These are phyloP conservation scores for Montipora foliosa DNA, from an alignment of 64 coral and sea anemone genomes.

Conservation along the genomic window DNA sequence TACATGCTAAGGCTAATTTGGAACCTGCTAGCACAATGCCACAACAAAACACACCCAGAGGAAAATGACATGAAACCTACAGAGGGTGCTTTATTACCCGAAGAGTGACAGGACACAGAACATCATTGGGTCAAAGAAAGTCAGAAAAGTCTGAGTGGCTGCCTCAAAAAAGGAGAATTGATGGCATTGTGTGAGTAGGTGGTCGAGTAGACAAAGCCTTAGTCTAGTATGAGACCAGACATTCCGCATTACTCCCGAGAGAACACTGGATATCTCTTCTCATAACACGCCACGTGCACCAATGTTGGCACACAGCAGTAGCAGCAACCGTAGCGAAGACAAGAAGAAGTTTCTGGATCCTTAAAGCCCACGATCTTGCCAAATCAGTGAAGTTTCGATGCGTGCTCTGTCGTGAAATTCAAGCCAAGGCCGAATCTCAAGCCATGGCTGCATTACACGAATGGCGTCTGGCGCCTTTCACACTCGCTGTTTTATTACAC, in stretches of 20 bases:
- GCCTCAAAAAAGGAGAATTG: conserved; percentile 23
- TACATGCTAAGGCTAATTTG: too few species aligned
- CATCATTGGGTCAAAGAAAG: conserved; percentile 1
- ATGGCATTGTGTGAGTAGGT: conserved; percentile 52
- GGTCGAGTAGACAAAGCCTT: conserved; percentile 51
- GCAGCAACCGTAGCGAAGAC: conserved; percentile 2
- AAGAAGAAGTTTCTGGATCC: too few species aligned
- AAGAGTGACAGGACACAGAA: conserved; percentile 19
- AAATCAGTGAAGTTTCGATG: too few species aligned
- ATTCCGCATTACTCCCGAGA: conserved; percentile 21
- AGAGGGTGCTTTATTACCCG: conserved; percentile 32
- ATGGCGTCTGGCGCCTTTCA: not conserved
- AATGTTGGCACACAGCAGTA: not conserved
- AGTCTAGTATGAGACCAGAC: conserved; percentile 58
- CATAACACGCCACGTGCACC: conserved; percentile 43
- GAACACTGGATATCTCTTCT: conserved; percentile 49
- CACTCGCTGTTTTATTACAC: too few species aligned
- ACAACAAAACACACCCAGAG: too few species aligned
- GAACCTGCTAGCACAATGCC: too few species aligned
- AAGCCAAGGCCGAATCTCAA: not conserved
- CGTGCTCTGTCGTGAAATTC: too few species aligned
- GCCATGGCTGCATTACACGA: conserved; percentile 41
- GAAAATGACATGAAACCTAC: not conserved
- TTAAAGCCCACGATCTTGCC: too few species aligned
- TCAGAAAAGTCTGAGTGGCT: conserved; percentile 42